Evolutionary conservation across 1,140 invertebrate genomes (phyloP).

Genomic region (Lepidurus couesii): DNA sequence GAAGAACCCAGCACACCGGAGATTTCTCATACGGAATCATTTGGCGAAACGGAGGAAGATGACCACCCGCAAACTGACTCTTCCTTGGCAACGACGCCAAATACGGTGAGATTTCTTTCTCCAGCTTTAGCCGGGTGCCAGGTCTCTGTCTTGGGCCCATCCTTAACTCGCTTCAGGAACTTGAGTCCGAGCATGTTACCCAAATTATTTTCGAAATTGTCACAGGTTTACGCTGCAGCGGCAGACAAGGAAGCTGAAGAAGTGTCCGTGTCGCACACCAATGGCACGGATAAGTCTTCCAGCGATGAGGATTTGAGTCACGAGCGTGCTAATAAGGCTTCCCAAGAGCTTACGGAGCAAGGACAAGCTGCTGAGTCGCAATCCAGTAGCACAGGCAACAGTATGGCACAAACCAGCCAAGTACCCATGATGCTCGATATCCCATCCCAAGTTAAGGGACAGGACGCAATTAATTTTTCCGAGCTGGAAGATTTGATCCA

Average conservation of each 20-base stretch:
- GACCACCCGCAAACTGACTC: not conserved
- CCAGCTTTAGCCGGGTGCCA: conserved; percentile 11
- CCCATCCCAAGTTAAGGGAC: not conserved
- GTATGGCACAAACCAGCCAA: not conserved
- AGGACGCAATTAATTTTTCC: not conserved
- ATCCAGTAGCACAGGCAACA: not conserved
- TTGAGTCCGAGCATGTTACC: not conserved
- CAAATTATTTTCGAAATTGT: conserved; percentile 6
- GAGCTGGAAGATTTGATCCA: conserved; percentile 5
- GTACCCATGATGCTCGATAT: not conserved
- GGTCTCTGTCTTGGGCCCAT: not conserved
- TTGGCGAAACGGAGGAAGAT: not conserved
- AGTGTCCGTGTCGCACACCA: not conserved
- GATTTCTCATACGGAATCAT: not conserved
- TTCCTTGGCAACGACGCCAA: not conserved
- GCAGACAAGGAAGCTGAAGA: not conserved
- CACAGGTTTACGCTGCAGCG: not conserved
- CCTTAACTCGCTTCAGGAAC: not conserved
- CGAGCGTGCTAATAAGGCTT: not conserved
- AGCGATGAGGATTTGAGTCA: not conserved
- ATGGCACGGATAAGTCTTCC: conserved; percentile 5
- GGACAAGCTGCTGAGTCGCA: not conserved
- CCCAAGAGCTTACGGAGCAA: not conserved
- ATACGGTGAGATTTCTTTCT: conserved; percentile 19
- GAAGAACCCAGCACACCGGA: not conserved